phyloP scores from a whole-genome alignment of 2,113 vertebrate genomes.

The Amazona guildingii region DNA sequence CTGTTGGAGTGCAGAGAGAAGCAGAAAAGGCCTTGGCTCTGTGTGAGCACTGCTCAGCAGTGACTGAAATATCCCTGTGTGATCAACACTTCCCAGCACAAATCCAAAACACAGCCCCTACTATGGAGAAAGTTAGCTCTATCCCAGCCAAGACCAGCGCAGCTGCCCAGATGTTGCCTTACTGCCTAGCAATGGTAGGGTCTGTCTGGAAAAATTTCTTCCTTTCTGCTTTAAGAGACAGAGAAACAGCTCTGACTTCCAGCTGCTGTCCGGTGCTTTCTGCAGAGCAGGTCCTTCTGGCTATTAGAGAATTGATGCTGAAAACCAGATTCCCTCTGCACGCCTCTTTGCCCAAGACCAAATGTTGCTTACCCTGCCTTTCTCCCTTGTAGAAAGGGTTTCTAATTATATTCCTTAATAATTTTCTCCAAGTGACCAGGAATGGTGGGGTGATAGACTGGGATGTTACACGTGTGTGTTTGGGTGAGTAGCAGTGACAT shows the following conservation, averaged over 20 bases:
- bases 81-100: neutral
- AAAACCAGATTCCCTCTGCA: neutral
- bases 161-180: neutral
- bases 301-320: neutral
- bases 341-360: neutral
- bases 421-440: neutral
- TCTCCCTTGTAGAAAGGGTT: neutral
- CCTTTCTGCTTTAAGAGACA: neutral
- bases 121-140: neutral
- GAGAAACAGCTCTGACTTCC: neutral
- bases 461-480: rapidly evolving
- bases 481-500: neutral
- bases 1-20: neutral
- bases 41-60: neutral
- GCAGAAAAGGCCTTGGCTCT: neutral
- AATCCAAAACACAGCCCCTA: neutral
- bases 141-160: neutral
- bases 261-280: neutral
- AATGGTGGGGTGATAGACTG: neutral
- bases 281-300: rapidly evolving
- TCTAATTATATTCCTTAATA: neutral
- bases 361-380: neutral
- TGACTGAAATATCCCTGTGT: neutral
- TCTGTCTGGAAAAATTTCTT: neutral
- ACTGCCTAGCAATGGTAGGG: neutral